Evolutionary conservation across 2,797 vertebrate species (phyloP).

Genomic region (Rhynchonycteris naso): DNA sequence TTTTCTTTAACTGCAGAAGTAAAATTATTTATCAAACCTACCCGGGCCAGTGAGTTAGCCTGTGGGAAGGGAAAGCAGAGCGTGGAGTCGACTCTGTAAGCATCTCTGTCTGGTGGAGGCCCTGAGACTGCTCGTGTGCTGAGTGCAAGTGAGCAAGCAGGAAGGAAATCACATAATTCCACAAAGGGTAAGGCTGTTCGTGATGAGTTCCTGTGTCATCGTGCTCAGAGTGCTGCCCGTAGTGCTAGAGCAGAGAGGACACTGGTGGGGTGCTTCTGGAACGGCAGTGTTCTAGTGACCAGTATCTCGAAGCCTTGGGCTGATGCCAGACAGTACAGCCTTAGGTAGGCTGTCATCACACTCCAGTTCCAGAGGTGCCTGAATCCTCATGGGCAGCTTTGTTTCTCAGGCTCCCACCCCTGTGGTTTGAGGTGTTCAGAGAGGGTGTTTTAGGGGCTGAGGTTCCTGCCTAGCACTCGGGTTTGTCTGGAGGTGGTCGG

Average conservation of each 20-base stretch:
- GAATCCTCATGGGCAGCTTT: neutral
- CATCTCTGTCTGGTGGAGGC: neutral
- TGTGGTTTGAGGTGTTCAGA: neutral
- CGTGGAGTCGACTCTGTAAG: neutral
- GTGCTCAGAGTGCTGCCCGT: no score
- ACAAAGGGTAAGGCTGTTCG: neutral
- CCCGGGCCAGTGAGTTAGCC: neutral
- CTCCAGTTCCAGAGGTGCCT: neutral
- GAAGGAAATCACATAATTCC: slow-evolving; percentile 14
- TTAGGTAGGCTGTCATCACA: neutral
- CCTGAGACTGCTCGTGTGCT: neutral
- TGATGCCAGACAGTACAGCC: neutral
- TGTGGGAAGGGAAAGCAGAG: neutral
- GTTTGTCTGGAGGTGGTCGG: neutral
- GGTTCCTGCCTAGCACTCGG: neutral
- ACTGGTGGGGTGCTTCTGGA: neutral
- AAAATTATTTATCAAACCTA: neutral
- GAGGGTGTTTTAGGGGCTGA: neutral
- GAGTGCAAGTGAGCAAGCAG: no score
- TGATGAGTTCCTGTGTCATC: neutral
- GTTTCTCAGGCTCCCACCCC: neutral
- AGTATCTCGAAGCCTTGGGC: neutral
- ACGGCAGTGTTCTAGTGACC: neutral
- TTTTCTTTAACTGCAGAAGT: slow-evolving; percentile 26
- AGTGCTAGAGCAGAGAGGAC: neutral